These are phyloP conservation scores for Idris sp. DNA, from an alignment of 1,140 invertebrate genomes.

Conservation along the genomic window DNA sequence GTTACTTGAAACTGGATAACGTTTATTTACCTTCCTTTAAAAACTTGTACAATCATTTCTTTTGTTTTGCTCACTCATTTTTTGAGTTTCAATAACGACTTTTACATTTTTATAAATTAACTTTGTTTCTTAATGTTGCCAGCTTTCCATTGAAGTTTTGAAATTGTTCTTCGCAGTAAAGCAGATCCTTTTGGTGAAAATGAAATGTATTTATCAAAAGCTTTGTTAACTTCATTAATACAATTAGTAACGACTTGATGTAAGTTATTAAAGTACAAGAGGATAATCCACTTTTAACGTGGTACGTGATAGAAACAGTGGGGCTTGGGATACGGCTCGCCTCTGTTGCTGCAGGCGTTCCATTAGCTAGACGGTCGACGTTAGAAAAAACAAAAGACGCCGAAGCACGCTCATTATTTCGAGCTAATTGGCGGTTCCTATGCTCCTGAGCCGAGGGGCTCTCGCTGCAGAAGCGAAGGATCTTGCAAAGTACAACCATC, in stretches of 20 bases:
- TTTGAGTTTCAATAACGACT: too few relatives aligned
- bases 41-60: too few relatives aligned
- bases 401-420: constrained; percentile 79
- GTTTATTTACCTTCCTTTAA: constrained; percentile 45
- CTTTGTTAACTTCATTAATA: constrained; percentile 61
- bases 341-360: constrained; percentile 69
- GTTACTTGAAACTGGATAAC: constrained; percentile 51
- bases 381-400: constrained; percentile 77
- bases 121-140: too few relatives aligned
- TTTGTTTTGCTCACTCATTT: too few relatives aligned
- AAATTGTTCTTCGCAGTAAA: too few relatives aligned
- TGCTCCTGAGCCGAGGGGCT: constrained; percentile 67
- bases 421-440: constrained; percentile 79
- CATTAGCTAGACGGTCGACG: constrained; percentile 71
- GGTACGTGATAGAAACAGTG: constrained; percentile 59
- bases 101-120: too few relatives aligned
- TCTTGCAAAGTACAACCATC: constrained; percentile 57
- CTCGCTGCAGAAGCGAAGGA: constrained; percentile 57
- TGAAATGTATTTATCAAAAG: constrained; percentile 36
- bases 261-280: constrained; percentile 65
- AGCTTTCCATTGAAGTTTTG: too few relatives aligned
- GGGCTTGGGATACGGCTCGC: constrained; percentile 59
- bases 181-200: too few relatives aligned
- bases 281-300: constrained; percentile 62
- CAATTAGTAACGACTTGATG: constrained; percentile 56